These are phyloP conservation scores for Megalonaias nervosa DNA, from an alignment of 1,140 invertebrate species.

Conservation along the genomic window DNA sequence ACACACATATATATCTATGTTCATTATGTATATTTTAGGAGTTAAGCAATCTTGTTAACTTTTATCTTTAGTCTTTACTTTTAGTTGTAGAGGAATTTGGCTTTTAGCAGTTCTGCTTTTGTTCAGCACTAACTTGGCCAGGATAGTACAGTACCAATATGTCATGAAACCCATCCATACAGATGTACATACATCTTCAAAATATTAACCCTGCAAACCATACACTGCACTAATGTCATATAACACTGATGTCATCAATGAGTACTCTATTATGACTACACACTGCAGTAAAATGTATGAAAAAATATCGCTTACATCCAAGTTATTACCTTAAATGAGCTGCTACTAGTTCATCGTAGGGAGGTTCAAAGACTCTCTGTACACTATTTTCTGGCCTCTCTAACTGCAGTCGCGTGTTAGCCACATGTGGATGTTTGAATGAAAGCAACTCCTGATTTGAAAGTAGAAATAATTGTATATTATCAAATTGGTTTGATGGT, in stretches of 20 bases:
- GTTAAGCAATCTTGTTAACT: too few species aligned
- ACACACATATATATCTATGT: too few species aligned
- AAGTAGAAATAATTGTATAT: neutral
- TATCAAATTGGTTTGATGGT: too few species aligned
- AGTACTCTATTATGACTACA: too few species aligned
- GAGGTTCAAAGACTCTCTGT: conserved; percentile 78
- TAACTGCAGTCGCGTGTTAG: conserved; percentile 80
- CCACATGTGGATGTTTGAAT: conserved; percentile 83
- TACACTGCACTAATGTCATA: neutral
- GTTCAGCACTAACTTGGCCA: too few species aligned
- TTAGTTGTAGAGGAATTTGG: too few species aligned
- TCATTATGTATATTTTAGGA: too few species aligned
- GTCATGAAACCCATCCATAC: neutral
- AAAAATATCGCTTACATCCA: neutral
- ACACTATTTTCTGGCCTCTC: conserved; percentile 81
- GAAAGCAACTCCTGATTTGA: conserved; percentile 78
- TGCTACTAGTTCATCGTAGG: conserved; percentile 86
- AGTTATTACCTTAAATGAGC: conserved; percentile 80
- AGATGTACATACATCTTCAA: neutral
- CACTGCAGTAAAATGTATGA: too few species aligned
- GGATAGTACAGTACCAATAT: too few species aligned
- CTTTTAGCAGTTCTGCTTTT: too few species aligned
- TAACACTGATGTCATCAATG: too few species aligned
- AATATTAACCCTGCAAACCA: neutral
- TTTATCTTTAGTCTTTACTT: too few species aligned